A percentile compares a stretch with the other conserved stretches of the same genome.
Conservation (phyloP, 2,797 vertebrate genomes). For the Bovichtus variegatus region DNA sequence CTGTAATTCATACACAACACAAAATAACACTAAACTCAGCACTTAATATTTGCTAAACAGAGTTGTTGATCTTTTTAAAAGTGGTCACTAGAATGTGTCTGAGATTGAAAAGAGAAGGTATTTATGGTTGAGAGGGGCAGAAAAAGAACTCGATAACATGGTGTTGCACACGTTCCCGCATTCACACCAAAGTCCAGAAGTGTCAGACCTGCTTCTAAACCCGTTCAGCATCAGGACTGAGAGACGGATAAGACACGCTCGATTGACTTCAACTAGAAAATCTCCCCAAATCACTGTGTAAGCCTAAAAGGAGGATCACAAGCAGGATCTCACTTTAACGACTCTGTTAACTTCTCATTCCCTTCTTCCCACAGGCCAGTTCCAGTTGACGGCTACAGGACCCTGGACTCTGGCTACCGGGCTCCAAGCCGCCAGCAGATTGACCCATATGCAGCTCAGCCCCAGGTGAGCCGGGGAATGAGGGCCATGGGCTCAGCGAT, state of each 20-base stretch:
- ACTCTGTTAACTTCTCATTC: neutral
- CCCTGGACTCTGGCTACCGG: conserved; percentile 90
- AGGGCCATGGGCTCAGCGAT: conserved; percentile 85
- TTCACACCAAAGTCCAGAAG: neutral
- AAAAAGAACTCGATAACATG: no score
- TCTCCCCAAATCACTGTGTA: neutral
- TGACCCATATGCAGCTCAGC: conserved; percentile 83
- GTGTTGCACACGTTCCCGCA: neutral
- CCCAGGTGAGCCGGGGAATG: conserved; percentile 89
- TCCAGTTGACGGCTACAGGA: conserved; percentile 85
- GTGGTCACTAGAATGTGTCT: neutral
- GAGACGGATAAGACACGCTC: neutral
- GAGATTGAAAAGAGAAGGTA: neutral
- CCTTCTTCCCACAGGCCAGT: conserved; percentile 69
- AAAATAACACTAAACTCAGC: neutral
- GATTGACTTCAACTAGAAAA: neutral
- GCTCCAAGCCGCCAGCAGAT: conserved; percentile 90
- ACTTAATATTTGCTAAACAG: neutral
- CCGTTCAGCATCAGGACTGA: neutral
- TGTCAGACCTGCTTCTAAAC: neutral
- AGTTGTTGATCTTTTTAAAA: neutral
- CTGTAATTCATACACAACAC: neutral
- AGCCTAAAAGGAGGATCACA: neutral
- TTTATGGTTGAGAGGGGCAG: neutral
- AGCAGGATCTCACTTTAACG: neutral